Conservation (phyloP, 2,113 vertebrate genomes). For the Erythrolamprus reginae region DNA sequence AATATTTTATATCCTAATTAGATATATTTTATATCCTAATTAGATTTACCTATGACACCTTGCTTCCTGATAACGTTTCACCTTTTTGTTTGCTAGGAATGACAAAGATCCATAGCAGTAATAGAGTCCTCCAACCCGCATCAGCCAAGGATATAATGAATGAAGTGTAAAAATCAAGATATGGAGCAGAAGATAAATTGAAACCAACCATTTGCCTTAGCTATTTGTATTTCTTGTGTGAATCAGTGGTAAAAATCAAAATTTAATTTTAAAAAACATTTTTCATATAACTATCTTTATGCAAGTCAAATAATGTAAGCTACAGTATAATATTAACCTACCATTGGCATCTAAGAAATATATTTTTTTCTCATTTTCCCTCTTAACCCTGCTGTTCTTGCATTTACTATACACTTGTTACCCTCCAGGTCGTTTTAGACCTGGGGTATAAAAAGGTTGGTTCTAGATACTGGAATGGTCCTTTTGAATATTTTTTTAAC, state of each 20-base stretch:
- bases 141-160: neutral
- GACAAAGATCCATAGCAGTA: neutral
- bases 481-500: no score
- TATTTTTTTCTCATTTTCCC: neutral
- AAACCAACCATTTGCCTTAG: neutral
- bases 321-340: neutral
- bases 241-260: neutral
- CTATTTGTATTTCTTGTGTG: neutral
- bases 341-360: neutral
- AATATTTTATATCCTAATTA: conserved; percentile 29
- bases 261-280: neutral
- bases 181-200: neutral
- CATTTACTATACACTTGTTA: no score
- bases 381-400: no score
- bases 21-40: no score
- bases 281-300: neutral
- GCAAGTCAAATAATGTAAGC: neutral
- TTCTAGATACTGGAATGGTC: no score
- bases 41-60: neutral
- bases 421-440: no score
- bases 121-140: neutral
- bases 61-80: conserved; percentile 4
- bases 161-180: neutral
- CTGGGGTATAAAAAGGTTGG: no score
- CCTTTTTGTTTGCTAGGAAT: neutral